Conservation (phyloP, 2,113 vertebrate species). For the Tupaia tana region DNA sequence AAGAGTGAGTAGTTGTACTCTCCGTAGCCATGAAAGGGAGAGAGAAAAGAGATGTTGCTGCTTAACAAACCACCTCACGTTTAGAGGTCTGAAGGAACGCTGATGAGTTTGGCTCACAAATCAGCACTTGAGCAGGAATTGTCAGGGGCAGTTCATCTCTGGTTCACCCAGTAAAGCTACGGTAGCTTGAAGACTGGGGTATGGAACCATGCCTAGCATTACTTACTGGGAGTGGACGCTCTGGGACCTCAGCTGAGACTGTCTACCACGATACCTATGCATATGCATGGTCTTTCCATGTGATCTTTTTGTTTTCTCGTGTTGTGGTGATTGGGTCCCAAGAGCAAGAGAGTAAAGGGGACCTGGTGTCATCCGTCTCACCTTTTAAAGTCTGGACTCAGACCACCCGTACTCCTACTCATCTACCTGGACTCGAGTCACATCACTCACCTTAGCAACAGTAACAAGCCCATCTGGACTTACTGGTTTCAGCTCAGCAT, state of each 20-base stretch:
- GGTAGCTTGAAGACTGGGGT: neutral
- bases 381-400: neutral
- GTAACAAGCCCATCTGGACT: neutral
- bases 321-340: neutral
- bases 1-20: neutral
- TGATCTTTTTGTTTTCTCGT: neutral
- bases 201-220: neutral
- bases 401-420: neutral
- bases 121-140: neutral
- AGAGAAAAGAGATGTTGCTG: neutral
- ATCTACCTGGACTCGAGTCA: neutral
- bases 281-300: fast-evolving
- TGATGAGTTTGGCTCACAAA: neutral
- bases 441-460: neutral
- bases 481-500: neutral
- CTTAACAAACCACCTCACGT: neutral
- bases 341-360: neutral
- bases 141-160: neutral
- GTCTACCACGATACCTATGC: neutral
- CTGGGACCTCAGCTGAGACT: neutral
- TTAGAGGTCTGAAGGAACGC: neutral
- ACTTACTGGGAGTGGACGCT: no score
- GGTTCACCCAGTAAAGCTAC: neutral
- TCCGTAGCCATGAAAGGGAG: neutral
- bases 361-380: neutral